A percentile compares a stretch with the other conserved stretches of the same genome.
These are phyloP conservation scores for Petaurus breviceps DNA, from an alignment of 2,113 vertebrate species.

Conservation along the genomic window DNA sequence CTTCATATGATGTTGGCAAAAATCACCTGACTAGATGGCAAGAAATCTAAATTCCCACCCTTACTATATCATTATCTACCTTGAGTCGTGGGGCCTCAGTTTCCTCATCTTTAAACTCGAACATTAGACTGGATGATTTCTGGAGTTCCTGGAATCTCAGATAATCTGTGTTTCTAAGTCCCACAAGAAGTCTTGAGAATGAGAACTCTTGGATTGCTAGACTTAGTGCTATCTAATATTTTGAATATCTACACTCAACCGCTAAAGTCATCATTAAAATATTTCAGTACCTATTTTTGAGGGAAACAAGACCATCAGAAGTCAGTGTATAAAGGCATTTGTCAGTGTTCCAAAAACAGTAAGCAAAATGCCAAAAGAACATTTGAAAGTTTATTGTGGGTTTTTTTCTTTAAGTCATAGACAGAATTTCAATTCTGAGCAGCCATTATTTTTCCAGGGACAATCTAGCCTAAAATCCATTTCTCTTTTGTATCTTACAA, in stretches of 20 bases:
- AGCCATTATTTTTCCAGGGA: constrained; percentile 22
- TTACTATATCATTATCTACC: background rate
- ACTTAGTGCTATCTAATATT: constrained; percentile 9
- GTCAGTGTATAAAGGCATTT: constrained; percentile 14
- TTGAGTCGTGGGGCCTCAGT: background rate
- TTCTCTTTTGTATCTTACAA: background rate
- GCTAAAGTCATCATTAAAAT: background rate
- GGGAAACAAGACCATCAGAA: constrained; percentile 30
- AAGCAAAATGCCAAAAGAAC: background rate
- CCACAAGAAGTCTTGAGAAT: background rate
- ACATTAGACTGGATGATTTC: background rate
- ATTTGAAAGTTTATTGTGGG: constrained; percentile 14
- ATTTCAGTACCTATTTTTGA: constrained; percentile 40
- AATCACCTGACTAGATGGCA: background rate
- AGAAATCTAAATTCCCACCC: background rate
- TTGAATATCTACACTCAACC: constrained; percentile 13
- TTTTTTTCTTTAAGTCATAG: background rate
- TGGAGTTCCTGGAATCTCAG: background rate
- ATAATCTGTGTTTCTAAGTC: background rate
- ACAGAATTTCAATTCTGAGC: constrained; percentile 46
- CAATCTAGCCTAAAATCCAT: background rate
- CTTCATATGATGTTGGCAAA: background rate
- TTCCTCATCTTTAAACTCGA: background rate
- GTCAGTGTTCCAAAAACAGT: background rate
- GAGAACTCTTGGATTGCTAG: background rate